Evolutionary conservation across 2,888 invertebrate species (phyloP).

Genomic region (Chirona hameri): DNA sequence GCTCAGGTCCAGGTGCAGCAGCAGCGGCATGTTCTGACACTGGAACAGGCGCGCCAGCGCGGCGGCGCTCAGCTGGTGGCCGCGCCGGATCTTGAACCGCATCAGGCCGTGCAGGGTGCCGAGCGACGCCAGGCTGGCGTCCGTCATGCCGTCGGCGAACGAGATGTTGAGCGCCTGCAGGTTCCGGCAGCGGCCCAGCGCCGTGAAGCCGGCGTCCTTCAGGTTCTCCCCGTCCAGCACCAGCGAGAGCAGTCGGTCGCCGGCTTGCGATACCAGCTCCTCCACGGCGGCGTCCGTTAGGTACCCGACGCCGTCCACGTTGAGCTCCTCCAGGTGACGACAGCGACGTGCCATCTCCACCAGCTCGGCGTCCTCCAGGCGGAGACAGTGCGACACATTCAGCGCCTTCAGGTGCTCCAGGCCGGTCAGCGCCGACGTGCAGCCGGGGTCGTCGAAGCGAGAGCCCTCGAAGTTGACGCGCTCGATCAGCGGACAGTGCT

Average conservation of each 20-base stretch:
- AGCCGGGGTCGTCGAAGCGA: slow-evolving; percentile 14
- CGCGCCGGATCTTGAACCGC: slow-evolving; percentile 38
- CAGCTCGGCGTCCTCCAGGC: slow-evolving; percentile 36
- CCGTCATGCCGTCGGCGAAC: slow-evolving; percentile 39
- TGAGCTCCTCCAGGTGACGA: slow-evolving; percentile 35
- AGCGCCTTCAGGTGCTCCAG: slow-evolving; percentile 35
- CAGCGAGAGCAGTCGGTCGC: slow-evolving; percentile 33
- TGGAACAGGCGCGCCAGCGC: slow-evolving; percentile 35
- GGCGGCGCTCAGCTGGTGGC: slow-evolving; percentile 35
- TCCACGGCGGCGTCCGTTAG: slow-evolving; percentile 36
- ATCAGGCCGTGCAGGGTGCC: slow-evolving; percentile 34
- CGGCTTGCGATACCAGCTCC: slow-evolving; percentile 31
- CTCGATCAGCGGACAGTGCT: slow-evolving; percentile 33
- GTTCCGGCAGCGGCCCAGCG: slow-evolving; percentile 33
- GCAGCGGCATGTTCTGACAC: slow-evolving; percentile 30
- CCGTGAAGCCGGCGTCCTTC: slow-evolving; percentile 35
- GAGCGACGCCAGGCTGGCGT: slow-evolving; percentile 36
- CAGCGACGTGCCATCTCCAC: slow-evolving; percentile 35
- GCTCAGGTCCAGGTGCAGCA: slow-evolving; percentile 38
- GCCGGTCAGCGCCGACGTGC: slow-evolving; percentile 32
- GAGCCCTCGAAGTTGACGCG: slow-evolving; percentile 37
- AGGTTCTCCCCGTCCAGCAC: slow-evolving; percentile 39
- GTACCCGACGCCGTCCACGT: slow-evolving; percentile 38
- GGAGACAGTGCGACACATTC: slow-evolving; percentile 39
- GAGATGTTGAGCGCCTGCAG: slow-evolving; percentile 37